Evolutionary conservation across 2,888 invertebrate genomes (phyloP).

Genomic region (Aphodius sticticus): DNA sequence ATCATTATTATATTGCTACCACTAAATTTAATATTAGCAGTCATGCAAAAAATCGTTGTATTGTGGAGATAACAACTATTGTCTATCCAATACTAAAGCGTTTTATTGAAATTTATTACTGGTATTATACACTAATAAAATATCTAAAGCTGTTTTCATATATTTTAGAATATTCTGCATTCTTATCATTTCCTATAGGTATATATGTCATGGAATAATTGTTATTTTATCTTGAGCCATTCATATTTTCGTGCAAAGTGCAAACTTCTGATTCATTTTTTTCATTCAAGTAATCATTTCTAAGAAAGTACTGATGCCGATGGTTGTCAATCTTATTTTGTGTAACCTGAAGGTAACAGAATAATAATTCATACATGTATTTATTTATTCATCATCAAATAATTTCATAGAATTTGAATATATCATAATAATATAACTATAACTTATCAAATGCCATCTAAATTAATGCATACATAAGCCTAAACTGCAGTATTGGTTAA

Average conservation of each 20-base stretch:
- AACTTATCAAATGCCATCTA: too few relatives aligned
- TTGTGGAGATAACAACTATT: not conserved
- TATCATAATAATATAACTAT: too few relatives aligned
- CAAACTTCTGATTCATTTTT: too few relatives aligned
- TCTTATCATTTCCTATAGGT: not conserved
- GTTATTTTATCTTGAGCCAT: not conserved
- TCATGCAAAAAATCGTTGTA: not conserved
- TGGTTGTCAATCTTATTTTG: too few relatives aligned
- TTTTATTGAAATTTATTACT: conserved; percentile 29
- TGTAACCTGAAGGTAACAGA: too few relatives aligned
- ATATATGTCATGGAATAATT: not conserved
- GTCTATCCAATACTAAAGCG: conserved; percentile 7
- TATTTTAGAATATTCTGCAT: not conserved
- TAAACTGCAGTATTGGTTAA: too few relatives aligned
- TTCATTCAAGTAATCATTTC: too few relatives aligned
- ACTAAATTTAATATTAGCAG: not conserved
- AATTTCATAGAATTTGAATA: too few relatives aligned
- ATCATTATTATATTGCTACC: not conserved
- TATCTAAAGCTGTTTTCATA: not conserved
- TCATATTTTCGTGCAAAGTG: not conserved
- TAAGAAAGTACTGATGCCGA: too few relatives aligned
- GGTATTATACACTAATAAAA: conserved; percentile 10
- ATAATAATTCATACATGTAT: too few relatives aligned
- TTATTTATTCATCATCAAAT: too few relatives aligned
- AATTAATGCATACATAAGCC: too few relatives aligned